Base-by-base conservation (phyloP, 2,797 vertebrate species). In the Syngnathus acus region DNA sequence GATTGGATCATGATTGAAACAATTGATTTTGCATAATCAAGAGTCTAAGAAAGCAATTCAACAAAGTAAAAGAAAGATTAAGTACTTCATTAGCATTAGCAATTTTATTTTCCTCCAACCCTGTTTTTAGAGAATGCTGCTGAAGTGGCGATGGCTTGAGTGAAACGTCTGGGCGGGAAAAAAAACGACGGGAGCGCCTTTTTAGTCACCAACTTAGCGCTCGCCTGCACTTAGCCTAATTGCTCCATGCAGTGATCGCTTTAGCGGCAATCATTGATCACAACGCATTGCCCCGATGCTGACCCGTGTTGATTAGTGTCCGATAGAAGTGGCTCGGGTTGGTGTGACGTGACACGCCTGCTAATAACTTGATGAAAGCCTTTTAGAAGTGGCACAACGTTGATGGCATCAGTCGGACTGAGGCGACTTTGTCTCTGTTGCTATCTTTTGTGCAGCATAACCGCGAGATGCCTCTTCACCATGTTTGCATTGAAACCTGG, bases 361-460 rank as follows among this genome's bases (percentile, higher is more conserved):
- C n/a, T 62, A 14, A 62, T 62, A 14, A 43, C 11, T 4, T 23
- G 10, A 62, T 23, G 64, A 67, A 32, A 72, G 76, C 73, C 72
- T 13, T 76, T 37, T 37, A 37, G 16, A 57, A 57, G 32, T 7
- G 2, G 21, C 13, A 21, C 19, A 9, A 51, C 9, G 21, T 13
- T 26, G 53, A 54, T 26, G 21, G 21, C 9, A 26, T 26, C 21
- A 26, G 4, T 23, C 23, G 21, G 51, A 54, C n/a, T 11, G 8
- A 23, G 21, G 51, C 1, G 11, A 4, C 4, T 10, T 54, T 26
- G 9, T 54, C 4, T 21, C 23, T 23, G 9, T 5, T 17, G 16
- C 16, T 47, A 16, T 17, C 16, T 47, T 47, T 14, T 47, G 4
- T 16, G 14, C 32, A 32, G 32, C 32, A 32, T 32, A 32, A 32